Conservation (phyloP, 2,797 vertebrate genomes). For the Hylomyscus alleni region DNA sequence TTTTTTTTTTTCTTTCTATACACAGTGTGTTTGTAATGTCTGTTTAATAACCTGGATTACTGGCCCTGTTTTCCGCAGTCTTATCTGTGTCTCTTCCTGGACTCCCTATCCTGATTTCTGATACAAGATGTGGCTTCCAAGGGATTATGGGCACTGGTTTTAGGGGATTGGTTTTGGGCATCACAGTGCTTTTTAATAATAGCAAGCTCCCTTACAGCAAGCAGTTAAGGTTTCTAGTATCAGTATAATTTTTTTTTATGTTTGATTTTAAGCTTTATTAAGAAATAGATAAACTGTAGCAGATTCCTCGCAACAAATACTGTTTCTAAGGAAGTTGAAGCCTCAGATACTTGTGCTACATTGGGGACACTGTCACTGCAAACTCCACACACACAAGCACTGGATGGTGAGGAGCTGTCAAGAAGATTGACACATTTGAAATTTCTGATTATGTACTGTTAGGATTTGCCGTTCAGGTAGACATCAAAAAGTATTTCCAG, state of each 20-base stretch:
- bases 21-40: background rate
- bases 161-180: background rate
- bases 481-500: background rate
- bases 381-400: background rate
- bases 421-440: background rate
- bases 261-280: background rate
- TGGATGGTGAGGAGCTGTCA: background rate
- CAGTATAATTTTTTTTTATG: background rate
- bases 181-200: background rate
- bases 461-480: background rate
- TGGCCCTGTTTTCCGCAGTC: background rate
- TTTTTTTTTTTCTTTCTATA: background rate
- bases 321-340: background rate
- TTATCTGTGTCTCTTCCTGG: background rate
- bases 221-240: background rate
- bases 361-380: background rate
- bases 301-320: background rate
- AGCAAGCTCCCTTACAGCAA: background rate
- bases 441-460: background rate
- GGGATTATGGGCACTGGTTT: background rate
- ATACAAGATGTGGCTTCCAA: background rate
- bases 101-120: background rate
- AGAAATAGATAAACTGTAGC: background rate
- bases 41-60: background rate
- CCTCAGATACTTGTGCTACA: too few species aligned